Base-by-base conservation (phyloP, 2,113 vertebrate species). In the Melanerpes formicivorus region DNA sequence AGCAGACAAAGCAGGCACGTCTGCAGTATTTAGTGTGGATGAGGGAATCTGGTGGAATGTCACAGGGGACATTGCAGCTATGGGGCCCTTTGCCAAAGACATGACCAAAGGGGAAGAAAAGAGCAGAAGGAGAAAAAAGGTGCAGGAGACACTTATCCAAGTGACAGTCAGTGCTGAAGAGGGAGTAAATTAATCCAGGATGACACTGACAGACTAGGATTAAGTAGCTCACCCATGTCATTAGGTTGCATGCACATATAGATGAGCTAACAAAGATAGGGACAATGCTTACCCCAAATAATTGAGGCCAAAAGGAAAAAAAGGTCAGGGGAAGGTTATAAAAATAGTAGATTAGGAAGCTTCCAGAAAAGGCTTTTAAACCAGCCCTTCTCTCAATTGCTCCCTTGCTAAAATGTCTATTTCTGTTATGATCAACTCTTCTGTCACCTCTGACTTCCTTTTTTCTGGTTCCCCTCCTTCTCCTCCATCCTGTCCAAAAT, bases 201-300 rank as follows among this genome's bases (percentile, higher is more conserved):
- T 95, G 96, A 96, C 94, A 95, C 87, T 70, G 82, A 94, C 93
- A 96, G 93, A 95, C 94, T 93, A 96, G 96, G 94, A 96, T 96
- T 95, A 96, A 96, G 90, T 96, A 75, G 93, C 94, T 96, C 95
- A 93, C 93, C 73, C 66, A 65, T 94, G 96, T 96, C 95, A 95
- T 95, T 91, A 91, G 80, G 91, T 94, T 87, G 95, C 83, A 69
- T 92, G 70, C 90, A 95, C 76, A 91, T 87, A 69, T 76, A 96
- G 93, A 93, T 59, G 91, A 91, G 95, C 91, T 95, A 95, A 95
- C 80, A 11, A 88, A 95, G 90, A 80, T 3, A 93, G 93, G 95
- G 85, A 95, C 90, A 93, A 93, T 86, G 91, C 94, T 96, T 95
- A 93, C 95, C 82, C 90, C 87, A 96, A 93, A 96, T 93, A 93